Conservation (phyloP, 2,113 vertebrate genomes). For the Oryzias javanicus region DNA sequence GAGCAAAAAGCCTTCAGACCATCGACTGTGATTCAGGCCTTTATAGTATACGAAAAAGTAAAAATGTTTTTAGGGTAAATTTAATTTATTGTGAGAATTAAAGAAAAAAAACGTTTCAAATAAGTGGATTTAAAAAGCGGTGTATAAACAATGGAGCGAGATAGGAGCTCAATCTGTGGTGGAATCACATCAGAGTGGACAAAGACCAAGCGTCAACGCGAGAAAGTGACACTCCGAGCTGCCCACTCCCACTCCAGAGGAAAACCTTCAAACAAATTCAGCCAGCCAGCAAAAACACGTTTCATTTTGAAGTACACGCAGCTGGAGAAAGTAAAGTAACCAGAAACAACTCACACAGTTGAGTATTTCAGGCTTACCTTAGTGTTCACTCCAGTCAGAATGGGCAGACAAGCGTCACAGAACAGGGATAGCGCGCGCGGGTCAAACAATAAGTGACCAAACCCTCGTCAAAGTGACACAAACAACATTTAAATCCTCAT, state of each 20-base stretch:
- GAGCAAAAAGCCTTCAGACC: no score
- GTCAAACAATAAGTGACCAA: constrained; percentile 18
- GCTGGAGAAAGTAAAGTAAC: constrained; percentile 4
- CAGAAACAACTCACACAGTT: constrained; percentile 45
- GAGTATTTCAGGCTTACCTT: constrained; percentile 62
- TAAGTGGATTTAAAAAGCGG: no score
- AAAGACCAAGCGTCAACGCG: constrained; percentile 59
- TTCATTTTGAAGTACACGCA: no score
- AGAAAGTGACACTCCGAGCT: constrained; percentile 41
- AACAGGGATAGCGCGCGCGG: not conserved
- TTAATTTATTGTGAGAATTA: no score
- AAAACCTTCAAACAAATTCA: not conserved
- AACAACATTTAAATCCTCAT: constrained; percentile 32
- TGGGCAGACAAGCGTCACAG: constrained; percentile 44
- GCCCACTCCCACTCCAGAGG: not conserved
- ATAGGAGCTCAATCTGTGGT: constrained; percentile 6
- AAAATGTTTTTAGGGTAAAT: no score
- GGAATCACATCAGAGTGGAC: constrained; percentile 51
- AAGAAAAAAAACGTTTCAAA: no score
- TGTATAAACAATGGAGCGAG: not conserved
- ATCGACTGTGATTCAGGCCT: no score
- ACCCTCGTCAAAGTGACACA: constrained; percentile 5
- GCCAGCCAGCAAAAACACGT: not conserved
- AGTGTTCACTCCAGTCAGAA: constrained; percentile 70
- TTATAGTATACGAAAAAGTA: no score